Percentiles rank a stretch among this genome's conserved stretches.
Conservation (phyloP, 2,113 vertebrate genomes). For the Eonycteris spelaea region DNA sequence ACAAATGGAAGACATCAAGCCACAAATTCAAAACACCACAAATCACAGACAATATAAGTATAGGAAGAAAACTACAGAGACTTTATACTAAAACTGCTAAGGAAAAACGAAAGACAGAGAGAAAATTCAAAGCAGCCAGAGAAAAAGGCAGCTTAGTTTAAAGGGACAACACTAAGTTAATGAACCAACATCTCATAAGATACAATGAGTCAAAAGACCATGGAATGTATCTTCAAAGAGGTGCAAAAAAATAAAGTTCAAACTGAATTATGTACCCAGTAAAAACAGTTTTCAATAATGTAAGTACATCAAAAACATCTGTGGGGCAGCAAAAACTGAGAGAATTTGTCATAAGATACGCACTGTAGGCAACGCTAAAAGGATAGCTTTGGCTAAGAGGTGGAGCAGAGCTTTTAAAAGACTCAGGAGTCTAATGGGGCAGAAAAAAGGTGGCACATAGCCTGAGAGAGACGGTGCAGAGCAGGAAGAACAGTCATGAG, state of each 20-base stretch:
- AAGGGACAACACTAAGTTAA: neutral
- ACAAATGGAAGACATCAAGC: neutral
- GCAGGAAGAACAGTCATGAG: fast-evolving
- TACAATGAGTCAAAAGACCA: neutral
- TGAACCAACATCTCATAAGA: neutral
- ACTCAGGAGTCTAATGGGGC: no score
- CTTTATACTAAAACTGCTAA: neutral
- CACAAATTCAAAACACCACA: neutral
- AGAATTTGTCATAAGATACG: neutral
- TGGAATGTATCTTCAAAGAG: neutral
- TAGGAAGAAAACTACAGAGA: neutral
- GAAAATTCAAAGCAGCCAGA: neutral
- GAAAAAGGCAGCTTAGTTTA: neutral
- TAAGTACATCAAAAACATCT: neutral
- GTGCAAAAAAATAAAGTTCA: neutral
- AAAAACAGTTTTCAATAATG: neutral
- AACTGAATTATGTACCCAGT: neutral
- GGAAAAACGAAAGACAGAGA: neutral
- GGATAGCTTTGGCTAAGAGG: neutral
- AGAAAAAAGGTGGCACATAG: no score
- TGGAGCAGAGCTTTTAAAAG: no score
- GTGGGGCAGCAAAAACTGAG: neutral
- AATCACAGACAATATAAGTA: neutral
- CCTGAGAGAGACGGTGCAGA: no score
- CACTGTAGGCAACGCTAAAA: neutral